Base-by-base conservation (phyloP, 2,797 vertebrate species). In the Gallinago nigripennis region DNA sequence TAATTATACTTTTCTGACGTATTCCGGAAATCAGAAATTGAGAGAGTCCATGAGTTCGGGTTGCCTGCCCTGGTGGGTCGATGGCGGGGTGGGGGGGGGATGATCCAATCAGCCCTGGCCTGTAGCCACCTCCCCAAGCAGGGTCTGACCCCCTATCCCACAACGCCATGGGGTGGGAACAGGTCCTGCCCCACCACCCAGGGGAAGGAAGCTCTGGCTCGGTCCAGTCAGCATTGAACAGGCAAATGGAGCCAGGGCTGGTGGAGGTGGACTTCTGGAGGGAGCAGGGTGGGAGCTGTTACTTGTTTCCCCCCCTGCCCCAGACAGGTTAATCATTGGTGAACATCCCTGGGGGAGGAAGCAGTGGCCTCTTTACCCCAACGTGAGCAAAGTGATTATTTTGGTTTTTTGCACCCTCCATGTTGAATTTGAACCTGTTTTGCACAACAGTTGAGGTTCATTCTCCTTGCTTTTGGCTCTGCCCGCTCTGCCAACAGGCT, bases 1-100 rank as follows among this genome's bases (percentile, higher is more conserved):
- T 94, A 94, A 94, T 96, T 95, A 95, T 86, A 90, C 66, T 90
- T 95, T 86, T 77, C 73, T 94, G 82, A 92, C 11, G 20, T 92
- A 75, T 72, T 90, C 87, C 15, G 35, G 82, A 96, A 95, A 92
- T 73, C 9, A 51, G 85, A 64, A 51, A 58, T 9, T 37, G 70
- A 60, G 66, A 35, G 46, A 73, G 39, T 12, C 73, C 5, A 0
- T 6, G 51, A 39, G 70, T 28, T 76, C 0, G 0, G 33, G 37
- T 12, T 68, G 82, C 73, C 71, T 61, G 72, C 21, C 45, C 27
- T 1, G 1, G 48, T 0, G 3, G 30, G 35, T 25, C 1, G 0
- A 19, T 69, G 1, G 39, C 12, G 39, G 39, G 5, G 2, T 0
- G 37, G 37, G 37, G 37, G 4, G 10, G 37, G 37, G 37, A 37